Conservation (phyloP, 2,888 invertebrate species). For the Clivina fossor region DNA sequence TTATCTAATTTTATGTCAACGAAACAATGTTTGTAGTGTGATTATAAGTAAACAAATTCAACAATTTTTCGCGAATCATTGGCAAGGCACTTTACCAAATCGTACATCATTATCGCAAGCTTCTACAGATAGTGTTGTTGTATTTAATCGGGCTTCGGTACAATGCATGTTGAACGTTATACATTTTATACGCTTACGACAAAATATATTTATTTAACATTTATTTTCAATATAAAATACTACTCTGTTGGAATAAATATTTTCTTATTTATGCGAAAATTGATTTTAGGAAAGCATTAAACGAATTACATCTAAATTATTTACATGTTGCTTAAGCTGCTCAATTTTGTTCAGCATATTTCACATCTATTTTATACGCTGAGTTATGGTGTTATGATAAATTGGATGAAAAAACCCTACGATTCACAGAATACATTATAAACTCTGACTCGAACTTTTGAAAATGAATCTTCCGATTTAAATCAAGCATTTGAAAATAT, state of each 20-base stretch:
- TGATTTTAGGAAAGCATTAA: conserved; percentile 34
- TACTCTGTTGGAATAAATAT: too few relatives aligned
- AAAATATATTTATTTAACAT: too few relatives aligned
- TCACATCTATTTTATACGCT: conserved; percentile 73
- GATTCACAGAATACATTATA: conserved; percentile 36
- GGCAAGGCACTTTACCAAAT: conserved; percentile 52
- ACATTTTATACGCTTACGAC: too few relatives aligned
- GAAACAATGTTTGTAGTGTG: conserved; percentile 48
- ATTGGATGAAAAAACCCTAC: conserved; percentile 39
- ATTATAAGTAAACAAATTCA: conserved; percentile 58
- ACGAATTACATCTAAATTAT: conserved; percentile 66
- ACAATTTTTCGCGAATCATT: conserved; percentile 61
- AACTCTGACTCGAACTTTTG: conserved; percentile 52
- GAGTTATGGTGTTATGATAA: conserved; percentile 62
- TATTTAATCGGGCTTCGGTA: conserved; percentile 61
- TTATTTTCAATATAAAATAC: too few relatives aligned
- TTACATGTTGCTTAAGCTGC: conserved; percentile 76
- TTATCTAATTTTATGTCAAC: conserved; percentile 60
- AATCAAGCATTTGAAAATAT: conserved; percentile 61
- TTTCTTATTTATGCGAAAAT: too few relatives aligned
- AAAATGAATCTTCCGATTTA: conserved; percentile 51
- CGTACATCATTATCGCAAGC: conserved; percentile 42
- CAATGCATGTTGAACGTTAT: conserved; percentile 70
- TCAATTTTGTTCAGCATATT: conserved; percentile 70
- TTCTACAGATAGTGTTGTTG: conserved; percentile 39